These are phyloP conservation scores for Drosophila emarginata DNA, from an alignment of 2,888 invertebrate species.

Conservation along the genomic window DNA sequence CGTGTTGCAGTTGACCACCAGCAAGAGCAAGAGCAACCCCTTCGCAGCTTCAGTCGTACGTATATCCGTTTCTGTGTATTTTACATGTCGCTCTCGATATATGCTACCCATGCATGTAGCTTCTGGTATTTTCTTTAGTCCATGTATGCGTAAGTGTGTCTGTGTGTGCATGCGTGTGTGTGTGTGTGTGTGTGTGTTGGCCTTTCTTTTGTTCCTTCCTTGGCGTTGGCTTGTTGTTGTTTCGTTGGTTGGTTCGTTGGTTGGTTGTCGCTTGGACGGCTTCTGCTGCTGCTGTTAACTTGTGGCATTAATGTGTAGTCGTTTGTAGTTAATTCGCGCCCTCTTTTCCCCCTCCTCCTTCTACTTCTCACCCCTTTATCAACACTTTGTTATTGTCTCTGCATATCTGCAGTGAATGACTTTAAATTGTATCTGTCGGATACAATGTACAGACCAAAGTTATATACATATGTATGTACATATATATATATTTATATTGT, in stretches of 20 bases:
- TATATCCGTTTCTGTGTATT: constrained; percentile 68
- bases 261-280: constrained; percentile 69
- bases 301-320: constrained; percentile 79
- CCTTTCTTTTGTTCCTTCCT: constrained; percentile 19
- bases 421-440: constrained; percentile 64
- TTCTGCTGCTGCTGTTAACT: constrained; percentile 76
- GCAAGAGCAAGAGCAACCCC: constrained; percentile 6
- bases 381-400: constrained; percentile 1
- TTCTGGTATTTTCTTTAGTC: constrained; percentile 36
- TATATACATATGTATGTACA: no score
- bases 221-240: constrained; percentile 13
- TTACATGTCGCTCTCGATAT: constrained; percentile 67
- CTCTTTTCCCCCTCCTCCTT: constrained; percentile 45
- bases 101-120: constrained; percentile 30
- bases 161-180: not conserved
- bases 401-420: constrained; percentile 71
- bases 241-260: constrained; percentile 27
- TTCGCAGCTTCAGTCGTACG: constrained; percentile 70
- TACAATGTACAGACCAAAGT: constrained; percentile 65
- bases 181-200: not conserved
- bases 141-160: no score
- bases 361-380: constrained; percentile 7
- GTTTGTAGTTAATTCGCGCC: constrained; percentile 78
- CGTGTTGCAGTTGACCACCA: constrained; percentile 10
- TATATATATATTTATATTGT: constrained; percentile 40